A percentile compares a stretch with the other conserved stretches of the same genome.
These are phyloP conservation scores for Cyprinodon variegatus DNA, from an alignment of 2,113 vertebrate genomes.

Conservation along the genomic window DNA sequence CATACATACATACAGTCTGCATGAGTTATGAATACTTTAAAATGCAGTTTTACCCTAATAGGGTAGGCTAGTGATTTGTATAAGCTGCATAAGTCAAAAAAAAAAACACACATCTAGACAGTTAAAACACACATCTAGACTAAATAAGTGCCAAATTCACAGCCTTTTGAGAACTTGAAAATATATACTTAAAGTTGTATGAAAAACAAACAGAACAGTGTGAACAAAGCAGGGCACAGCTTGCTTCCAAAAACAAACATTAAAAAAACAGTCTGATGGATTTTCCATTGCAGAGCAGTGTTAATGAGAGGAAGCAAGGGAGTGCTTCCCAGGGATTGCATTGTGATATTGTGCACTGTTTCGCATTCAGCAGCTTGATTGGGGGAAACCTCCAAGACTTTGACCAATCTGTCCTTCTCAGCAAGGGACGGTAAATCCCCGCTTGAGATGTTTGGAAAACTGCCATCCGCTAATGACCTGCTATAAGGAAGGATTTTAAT, in stretches of 20 bases:
- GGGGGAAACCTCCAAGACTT: conserved; percentile 67
- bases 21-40: no score
- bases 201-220: conserved; percentile 62
- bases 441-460: conserved; percentile 63
- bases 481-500: conserved; percentile 64
- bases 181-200: conserved; percentile 8
- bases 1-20: no score
- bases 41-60: not conserved
- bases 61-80: not conserved
- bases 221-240: conserved; percentile 75
- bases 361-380: conserved; percentile 55
- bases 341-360: conserved; percentile 67
- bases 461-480: conserved; percentile 35
- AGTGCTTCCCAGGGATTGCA: conserved; percentile 79
- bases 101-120: no score
- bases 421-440: conserved; percentile 59
- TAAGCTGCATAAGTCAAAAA: not conserved
- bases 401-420: conserved; percentile 53
- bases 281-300: conserved; percentile 74
- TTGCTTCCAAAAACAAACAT: conserved; percentile 78
- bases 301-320: conserved; percentile 80
- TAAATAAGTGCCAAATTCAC: conserved; percentile 34
- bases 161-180: conserved; percentile 16
- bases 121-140: conserved; percentile 20
- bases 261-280: conserved; percentile 71